phyloP scores from a whole-genome alignment of 2,797 vertebrate species.

The Muraenolepis orangiensis region DNA sequence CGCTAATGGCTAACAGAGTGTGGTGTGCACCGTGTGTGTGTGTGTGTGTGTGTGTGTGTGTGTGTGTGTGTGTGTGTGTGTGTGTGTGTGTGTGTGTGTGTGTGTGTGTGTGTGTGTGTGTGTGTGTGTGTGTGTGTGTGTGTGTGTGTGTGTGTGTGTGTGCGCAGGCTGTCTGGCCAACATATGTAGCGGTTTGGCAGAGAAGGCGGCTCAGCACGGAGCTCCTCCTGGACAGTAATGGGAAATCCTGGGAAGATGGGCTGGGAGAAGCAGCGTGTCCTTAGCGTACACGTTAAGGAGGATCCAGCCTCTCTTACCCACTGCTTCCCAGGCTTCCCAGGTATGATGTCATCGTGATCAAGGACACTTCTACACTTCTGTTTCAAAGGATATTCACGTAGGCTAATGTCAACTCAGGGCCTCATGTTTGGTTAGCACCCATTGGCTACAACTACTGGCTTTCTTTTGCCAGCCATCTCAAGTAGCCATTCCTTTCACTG shows the following conservation, averaged over 20 bases:
- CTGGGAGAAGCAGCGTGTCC: conserved; percentile 30
- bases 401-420: not conserved
- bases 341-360: not conserved
- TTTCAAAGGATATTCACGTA: not conserved
- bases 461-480: conserved; percentile 1
- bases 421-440: not conserved
- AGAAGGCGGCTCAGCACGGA: conserved; percentile 33
- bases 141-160: not conserved
- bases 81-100: conserved; percentile 5
- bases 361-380: not conserved
- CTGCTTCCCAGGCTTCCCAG: not conserved
- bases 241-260: conserved; percentile 53
- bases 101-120: conserved; percentile 13
- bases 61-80: conserved; percentile 32
- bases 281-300: conserved; percentile 26
- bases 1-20: conserved; percentile 47
- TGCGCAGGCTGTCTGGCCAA: conserved; percentile 56
- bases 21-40: conserved; percentile 34
- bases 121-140: not conserved
- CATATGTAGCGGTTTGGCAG: conserved; percentile 64
- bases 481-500: not conserved
- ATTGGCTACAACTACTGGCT: not conserved
- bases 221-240: conserved; percentile 59
- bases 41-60: conserved; percentile 2
- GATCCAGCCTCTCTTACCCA: not conserved